Base-by-base conservation (phyloP, 2,888 invertebrate species). In the Osmoderma eremita region DNA sequence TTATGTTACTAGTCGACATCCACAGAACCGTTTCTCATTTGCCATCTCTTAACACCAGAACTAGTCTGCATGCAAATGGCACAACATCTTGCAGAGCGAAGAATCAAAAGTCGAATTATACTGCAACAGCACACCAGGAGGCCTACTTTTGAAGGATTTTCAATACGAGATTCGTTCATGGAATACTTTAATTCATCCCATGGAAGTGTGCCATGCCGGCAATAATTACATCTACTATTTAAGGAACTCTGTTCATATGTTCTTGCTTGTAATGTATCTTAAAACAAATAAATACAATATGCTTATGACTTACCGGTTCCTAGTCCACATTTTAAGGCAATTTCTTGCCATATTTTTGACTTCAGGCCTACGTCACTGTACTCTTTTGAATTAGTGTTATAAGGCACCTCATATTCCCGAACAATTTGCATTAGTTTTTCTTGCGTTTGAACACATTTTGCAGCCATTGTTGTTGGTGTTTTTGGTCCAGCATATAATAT, bases 321-420 rank as follows among this genome's bases (percentile, higher is more conserved):
- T 49, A 22, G 49, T 10, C 49, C 12, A 49, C 49, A 18, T 20
- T 49, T 49, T 5, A 49, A 12, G 20, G 49, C 6, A 49, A 49
- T 22, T 49, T 49, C 10, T 49, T 49, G 20, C 49, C 49, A 49
- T 49, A 49, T 49, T 10, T 49, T 49, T 49, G 49, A 49, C 49
- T 20, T 18, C 20, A 18, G 20, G 22, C 49, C 49, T 12, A 49
- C 49, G 49, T 49, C 49, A 49, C 49, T 49, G 20, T 49, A 49
- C 49, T 49, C 12, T 49, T 49, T 49, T 49, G 20, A 49, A 20
- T 49, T 22, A 22, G 22, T 22, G 2, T 18, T 49, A 18, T 18
- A 18, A 20, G 12, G 22, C 12, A 49, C n/a, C 49, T 49, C 49
- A 49, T 20, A 20, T 49, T 49, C 12, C 18, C 49, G 18, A 18